Base-by-base conservation (phyloP, 2,797 vertebrate genomes). In the Psittacula derbiana region DNA sequence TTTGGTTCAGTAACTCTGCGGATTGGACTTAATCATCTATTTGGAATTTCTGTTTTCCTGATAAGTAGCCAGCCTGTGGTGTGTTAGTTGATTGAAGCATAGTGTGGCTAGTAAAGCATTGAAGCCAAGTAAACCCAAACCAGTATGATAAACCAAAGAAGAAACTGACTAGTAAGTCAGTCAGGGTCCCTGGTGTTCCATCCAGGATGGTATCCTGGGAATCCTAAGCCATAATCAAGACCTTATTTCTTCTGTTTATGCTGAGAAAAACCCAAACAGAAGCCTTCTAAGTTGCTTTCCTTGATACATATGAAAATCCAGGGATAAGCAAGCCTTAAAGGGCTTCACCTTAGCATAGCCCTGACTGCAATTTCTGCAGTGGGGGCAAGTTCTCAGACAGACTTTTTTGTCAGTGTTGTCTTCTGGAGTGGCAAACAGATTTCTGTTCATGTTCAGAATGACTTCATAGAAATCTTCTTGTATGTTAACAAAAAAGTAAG, bases 301-400 rank as follows among this genome's bases (percentile, higher is more conserved):
- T 40, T 2, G 1, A 2, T 27, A 8, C 4, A 1, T n/a, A 3
- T 7, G 55, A 49, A 74, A 71, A 40, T 5, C 9, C 31, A 44
- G 25, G 33, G 40, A 19, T 52, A 57, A 70, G 24, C 31, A 61
- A 53, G 21, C 30, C 9, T 53, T 31, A 20, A 25, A 70, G 36
- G 49, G 20, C 65, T 61, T 88, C 3, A 19, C 11, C 12, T 64
- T 33, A 27, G 8, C n/a, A 7, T 5, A 62, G 11, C 31, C 41
- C 41, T 33, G 10, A 0, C 33, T 40, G 25, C 28, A 44, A 1
- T 69, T 96, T 50, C n/a, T 74, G 0, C 28, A 47, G 7, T 33
- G 27, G 12, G 33, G 24, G 3, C 16, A 70, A 49, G 18, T 61
- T 75, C 44, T 80, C 53, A 27, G 44, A 5, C 28, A 44, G 53